Conservation (phyloP, 2,113 vertebrate genomes). For the Pollimyrus isidori region DNA sequence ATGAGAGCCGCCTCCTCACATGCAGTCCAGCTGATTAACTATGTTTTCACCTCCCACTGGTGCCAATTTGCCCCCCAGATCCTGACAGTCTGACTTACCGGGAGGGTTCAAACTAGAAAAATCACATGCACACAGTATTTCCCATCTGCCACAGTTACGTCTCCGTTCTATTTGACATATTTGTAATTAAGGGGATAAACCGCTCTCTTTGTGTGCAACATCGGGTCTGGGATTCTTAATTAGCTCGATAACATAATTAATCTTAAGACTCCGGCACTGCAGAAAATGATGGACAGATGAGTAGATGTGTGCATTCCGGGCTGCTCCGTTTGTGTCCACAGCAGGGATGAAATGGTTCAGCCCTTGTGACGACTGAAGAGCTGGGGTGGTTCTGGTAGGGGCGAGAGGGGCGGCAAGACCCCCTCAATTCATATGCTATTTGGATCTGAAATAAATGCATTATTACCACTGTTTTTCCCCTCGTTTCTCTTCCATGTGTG, state of each 20-base stretch:
- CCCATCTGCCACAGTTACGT: neutral
- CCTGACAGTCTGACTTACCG: neutral
- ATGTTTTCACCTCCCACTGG: neutral
- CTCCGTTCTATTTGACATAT: neutral
- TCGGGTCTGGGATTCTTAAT: slow-evolving; percentile 5
- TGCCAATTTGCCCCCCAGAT: neutral
- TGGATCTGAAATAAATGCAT: too few relatives aligned
- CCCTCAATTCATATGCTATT: too few relatives aligned
- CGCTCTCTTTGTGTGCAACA: neutral
- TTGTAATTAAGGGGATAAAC: slow-evolving; percentile 9
- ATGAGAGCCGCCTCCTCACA: neutral
- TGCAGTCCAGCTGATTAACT: neutral
- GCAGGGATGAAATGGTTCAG: neutral
- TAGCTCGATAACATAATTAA: slow-evolving; percentile 17
- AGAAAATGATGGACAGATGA: neutral
- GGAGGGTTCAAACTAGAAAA: neutral
- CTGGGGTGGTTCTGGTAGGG: too few relatives aligned
- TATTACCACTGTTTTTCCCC: too few relatives aligned
- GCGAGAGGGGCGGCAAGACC: too few relatives aligned
- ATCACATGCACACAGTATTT: neutral
- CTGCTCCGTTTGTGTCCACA: neutral
- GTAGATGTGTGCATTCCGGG: neutral
- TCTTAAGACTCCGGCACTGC: neutral
- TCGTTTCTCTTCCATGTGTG: too few relatives aligned
- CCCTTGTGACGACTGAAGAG: too few relatives aligned